Evolutionary conservation across 1,140 invertebrate species (phyloP), one percentile per base, ranked within the genome.

Genomic region (Globodera rostochiensis): DNA sequence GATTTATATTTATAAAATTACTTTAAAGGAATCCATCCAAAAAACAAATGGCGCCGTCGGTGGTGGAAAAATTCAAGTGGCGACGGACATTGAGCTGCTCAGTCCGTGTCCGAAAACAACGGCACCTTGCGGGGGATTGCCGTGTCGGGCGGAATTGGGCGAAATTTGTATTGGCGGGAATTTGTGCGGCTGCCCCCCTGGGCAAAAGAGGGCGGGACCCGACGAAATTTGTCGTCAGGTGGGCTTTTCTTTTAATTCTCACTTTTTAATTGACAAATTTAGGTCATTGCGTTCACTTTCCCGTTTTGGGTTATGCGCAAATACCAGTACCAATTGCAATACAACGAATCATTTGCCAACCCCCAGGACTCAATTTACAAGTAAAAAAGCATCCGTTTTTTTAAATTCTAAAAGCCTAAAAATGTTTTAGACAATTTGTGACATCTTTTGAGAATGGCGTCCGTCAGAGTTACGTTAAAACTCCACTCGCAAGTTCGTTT

Each of bases 231-330:
- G 88, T 75, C 79, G 77, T 13, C 81, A 79, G 9, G 88, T 90
- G 13, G 46, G 36, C 0, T 3, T 25, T 47, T 74, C 9, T 11
- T 74, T 74, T 9, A 57, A 46, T n/a, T n/a, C 36, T 46, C n/a
- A 36, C 53, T 45, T 46, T 45, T 60, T 60, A 21, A 15, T 19
- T 19, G 13, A 6, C 15, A 19, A 6, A 15, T 19, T 36, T 47
- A 78, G 77, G 77, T 78, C 5, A 88, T 89, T 69, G 80, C 82
- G 11, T 89, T 82, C 83, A 86, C 74, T 64, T 74, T 90, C 25
- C 88, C 88, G 46, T 49, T 89, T 1, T 85, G 84, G 86, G 89
- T 89, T 50, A 88, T 89, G 57, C 79, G 88, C 45, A 79, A 84
- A 46, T 76, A 87, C 57, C 86, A 87, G 47, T 70, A 87, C 64